A percentile compares a stretch with the other conserved stretches of the same genome.
phyloP scores from a whole-genome alignment of 1,140 invertebrate species.

The Xylocopa sonorina region DNA sequence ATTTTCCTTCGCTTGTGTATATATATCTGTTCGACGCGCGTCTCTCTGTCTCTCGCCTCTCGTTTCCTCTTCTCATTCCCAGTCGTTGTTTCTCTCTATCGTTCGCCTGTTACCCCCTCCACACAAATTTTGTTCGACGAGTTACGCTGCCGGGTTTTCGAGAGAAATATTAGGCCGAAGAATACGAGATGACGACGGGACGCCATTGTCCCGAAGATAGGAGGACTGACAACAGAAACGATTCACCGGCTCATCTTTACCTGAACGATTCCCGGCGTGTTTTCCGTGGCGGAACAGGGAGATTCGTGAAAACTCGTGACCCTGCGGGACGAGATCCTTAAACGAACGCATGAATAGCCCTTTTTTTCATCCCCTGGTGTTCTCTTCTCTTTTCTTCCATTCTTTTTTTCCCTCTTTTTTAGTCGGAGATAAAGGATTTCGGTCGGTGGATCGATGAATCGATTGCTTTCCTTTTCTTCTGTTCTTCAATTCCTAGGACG shows the following conservation, averaged over 20 bases:
- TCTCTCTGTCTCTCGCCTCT: background rate
- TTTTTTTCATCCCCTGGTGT: background rate
- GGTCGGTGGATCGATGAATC: slow-evolving; percentile 2
- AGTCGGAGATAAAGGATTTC: background rate
- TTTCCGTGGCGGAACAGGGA: slow-evolving; percentile 30
- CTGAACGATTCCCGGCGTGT: slow-evolving; percentile 39
- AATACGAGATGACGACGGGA: slow-evolving; percentile 66
- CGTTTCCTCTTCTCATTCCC: background rate
- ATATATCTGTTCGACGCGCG: background rate
- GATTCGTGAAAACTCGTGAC: slow-evolving; percentile 30
- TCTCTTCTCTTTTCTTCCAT: background rate
- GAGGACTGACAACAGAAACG: slow-evolving; percentile 70
- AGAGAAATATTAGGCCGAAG: slow-evolving; percentile 62
- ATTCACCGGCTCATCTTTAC: slow-evolving; percentile 61
- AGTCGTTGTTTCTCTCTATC: background rate
- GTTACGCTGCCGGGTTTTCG: slow-evolving; percentile 10
- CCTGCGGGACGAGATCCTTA: slow-evolving; percentile 3
- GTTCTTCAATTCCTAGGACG: background rate
- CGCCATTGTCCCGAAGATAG: slow-evolving; percentile 70
- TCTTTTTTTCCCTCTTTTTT: background rate
- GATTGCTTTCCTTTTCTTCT: background rate
- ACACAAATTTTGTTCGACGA: background rate
- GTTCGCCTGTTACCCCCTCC: background rate
- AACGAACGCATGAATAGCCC: slow-evolving; percentile 29
- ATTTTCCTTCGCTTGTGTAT: slow-evolving; percentile 21